phyloP scores from a whole-genome alignment of 2,797 vertebrate genomes.

The Distichodus sexfasciatus region DNA sequence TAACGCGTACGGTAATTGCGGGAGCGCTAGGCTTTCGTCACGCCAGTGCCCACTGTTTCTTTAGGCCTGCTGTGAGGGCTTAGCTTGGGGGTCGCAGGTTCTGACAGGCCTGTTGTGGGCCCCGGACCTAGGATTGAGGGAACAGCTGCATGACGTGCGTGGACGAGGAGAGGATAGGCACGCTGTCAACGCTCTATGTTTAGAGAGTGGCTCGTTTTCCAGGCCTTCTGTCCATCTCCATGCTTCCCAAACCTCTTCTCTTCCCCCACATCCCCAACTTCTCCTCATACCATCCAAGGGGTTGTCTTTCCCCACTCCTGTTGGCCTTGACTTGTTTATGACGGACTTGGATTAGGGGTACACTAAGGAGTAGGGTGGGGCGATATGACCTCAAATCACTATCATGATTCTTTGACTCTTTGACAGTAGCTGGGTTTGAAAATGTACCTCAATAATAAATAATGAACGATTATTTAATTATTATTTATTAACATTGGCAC shows the following conservation, averaged over 20 bases:
- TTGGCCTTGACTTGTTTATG: too few relatives aligned
- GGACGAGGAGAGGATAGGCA: conserved; percentile 41
- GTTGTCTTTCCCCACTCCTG: too few relatives aligned
- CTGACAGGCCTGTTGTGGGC: conserved; percentile 64
- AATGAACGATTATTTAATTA: too few relatives aligned
- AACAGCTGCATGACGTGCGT: conserved; percentile 66
- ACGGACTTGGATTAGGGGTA: too few relatives aligned
- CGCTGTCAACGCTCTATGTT: conserved; percentile 40
- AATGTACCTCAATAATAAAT: too few relatives aligned
- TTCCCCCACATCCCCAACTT: not conserved
- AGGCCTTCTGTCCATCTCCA: not conserved
- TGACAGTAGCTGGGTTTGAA: too few relatives aligned
- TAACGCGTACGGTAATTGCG: conserved; percentile 71
- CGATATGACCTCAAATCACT: too few relatives aligned
- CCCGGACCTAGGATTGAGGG: conserved; percentile 67
- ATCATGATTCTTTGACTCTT: too few relatives aligned
- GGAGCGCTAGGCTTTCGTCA: conserved; percentile 70
- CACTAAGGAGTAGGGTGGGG: too few relatives aligned
- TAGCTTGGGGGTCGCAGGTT: conserved; percentile 51
- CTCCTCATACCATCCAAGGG: too few relatives aligned
- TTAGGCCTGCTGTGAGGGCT: conserved; percentile 47
- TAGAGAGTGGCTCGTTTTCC: conserved; percentile 2
- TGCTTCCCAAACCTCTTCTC: too few relatives aligned
- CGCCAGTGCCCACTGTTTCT: conserved; percentile 56
- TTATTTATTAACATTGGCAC: too few relatives aligned